Evolutionary conservation across 2,888 invertebrate species (phyloP), one percentile per base, ranked within the genome.

Genomic region (Athalia rosae): DNA sequence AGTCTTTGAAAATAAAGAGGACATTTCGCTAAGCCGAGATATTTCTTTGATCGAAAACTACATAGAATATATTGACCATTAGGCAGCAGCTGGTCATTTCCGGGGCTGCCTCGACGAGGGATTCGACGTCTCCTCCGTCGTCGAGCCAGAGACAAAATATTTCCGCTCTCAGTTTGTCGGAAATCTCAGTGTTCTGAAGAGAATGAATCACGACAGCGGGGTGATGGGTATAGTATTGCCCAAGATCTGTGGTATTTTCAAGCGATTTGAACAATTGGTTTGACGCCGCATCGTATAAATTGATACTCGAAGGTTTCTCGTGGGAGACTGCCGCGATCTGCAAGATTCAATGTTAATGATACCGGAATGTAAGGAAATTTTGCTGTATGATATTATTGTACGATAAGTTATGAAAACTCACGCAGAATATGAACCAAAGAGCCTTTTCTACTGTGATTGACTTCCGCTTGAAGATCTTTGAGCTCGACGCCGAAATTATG

Each of bases 121-220:
- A 73, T 47, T 28, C 4, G 41, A 84, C 78, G 61, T 83, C 81
- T 0, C 84, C 83, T 3, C 83, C 80, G 6, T 81, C 80, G 13
- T 83, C 82, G n/a, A 85, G 63, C 85, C 86, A 85, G 0, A 86
- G 76, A 61, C 81, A 76, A 74, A 85, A 77, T n/a, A 84, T 76
- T 53, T 41, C 50, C 28, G 58, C 69, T 13, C 81, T 76, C 9
- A 85, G 62, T 28, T 74, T 76, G 2, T 77, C 74, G 1, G 86
- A 78, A 62, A 85, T 64, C 11, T 47, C 45, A 0, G 50, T 43
- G 9, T 78, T 83, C 43, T 79, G 66, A 4, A 85, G 69, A 50
- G 81, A 83, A 56, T 79, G 80, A 71, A 64, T 77, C n/a, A 85
- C 15, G 11, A 85, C 73, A 53, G 81, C 81, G 50, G 83, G 81